Base-by-base conservation (phyloP, 2,888 invertebrate genomes). In the Poecilus cupreus region DNA sequence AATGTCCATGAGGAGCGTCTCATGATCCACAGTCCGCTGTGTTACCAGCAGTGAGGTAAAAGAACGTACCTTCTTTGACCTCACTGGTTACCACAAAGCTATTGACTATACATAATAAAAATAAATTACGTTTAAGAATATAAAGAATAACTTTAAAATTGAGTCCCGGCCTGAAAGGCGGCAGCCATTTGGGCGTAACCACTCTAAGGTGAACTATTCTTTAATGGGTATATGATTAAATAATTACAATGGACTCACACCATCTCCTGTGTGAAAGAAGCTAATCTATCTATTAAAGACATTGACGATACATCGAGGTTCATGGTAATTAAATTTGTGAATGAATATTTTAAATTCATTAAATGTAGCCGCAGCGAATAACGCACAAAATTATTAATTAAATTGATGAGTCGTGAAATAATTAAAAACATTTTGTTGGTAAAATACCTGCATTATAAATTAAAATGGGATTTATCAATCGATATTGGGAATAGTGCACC, bases 201-300 rank as follows among this genome's bases (percentile, higher is more conserved):
- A 26, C 60, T 54, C 13, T 24, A 8, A 77, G 37, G 60, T 60
- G 60, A 57, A 77, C 77, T 77, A 20, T 39, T 76, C 76, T 6
- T 16, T 76, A 39, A 76, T 57, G 57, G 76, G 22, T 24, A 18
- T 20, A 26, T 57, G 76, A 76, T 57, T 57, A 76, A 57, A 76
- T 76, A 77, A 77, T 77, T 77, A 77, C 51, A 60, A 77, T 22
- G 77, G 22, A 39, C n/a, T 24, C 13, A 2, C 18, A 11, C 5
- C 13, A 46, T 74, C 16, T 18, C 49, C 20, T 20, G 20, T 24
- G 24, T 49, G 26, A 74, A 74, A 43, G 37, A 37, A 39, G 18
- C 60, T 77, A 77, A 77, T 77, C 77, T 57, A 60, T 57, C 77
- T 60, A 76, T 77, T 77, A 60, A 60, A 60, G 24, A 60, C 26